Percentiles rank a stretch among this genome's conserved stretches.
phyloP scores from a whole-genome alignment of 1,140 invertebrate species.

The Meloidogyne chitwoodi region DNA sequence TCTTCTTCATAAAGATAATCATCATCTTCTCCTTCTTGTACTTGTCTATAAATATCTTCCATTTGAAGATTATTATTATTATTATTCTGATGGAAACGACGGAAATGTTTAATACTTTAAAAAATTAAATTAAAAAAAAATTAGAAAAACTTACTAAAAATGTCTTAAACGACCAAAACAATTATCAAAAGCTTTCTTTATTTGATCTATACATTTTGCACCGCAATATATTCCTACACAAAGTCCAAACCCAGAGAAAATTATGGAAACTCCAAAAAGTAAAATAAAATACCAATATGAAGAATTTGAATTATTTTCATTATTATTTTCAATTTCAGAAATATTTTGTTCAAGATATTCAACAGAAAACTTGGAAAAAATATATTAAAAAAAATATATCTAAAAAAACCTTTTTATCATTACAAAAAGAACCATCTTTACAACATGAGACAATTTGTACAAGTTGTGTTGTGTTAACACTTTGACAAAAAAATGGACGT shows the following conservation, averaged over 20 bases:
- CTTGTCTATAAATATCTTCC: not conserved
- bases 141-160: not conserved
- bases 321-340: not conserved
- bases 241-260: constrained; percentile 40
- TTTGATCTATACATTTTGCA: not conserved
- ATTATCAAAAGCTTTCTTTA: constrained; percentile 26
- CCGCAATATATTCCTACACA: constrained; percentile 43
- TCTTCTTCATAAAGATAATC: constrained; percentile 11
- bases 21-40: constrained; percentile 6
- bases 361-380: constrained; percentile 17
- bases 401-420: constrained; percentile 38
- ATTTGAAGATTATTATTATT: not conserved
- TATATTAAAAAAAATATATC: not conserved
- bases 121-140: not conserved
- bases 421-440: constrained; percentile 35
- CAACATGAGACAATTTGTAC: constrained; percentile 30
- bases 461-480: not conserved
- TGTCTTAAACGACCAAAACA: constrained; percentile 4
- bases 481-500: constrained; percentile 42
- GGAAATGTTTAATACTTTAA: not conserved
- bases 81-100: too few relatives aligned
- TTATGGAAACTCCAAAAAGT: constrained; percentile 26
- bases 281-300: constrained; percentile 32
- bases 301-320: not conserved
- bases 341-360: not conserved